These are phyloP conservation scores for Drosophila lacteicornis DNA, from an alignment of 1,140 invertebrate species.

Conservation along the genomic window DNA sequence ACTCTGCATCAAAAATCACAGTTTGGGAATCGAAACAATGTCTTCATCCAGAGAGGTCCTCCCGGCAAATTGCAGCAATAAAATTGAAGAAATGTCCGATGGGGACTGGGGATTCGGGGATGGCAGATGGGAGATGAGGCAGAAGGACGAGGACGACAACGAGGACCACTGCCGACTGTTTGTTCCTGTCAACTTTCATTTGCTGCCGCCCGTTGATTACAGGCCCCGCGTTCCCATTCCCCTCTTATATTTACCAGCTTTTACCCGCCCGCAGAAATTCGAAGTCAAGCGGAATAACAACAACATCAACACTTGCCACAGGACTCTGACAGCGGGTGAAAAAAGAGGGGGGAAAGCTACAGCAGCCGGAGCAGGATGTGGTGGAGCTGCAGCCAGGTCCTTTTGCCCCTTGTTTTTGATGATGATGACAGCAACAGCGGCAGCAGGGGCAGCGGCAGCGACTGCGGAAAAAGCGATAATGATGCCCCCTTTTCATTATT, in stretches of 20 bases:
- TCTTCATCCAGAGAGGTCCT: conserved; percentile 40
- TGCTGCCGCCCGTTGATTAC: conserved; percentile 64
- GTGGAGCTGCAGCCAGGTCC: conserved; percentile 19
- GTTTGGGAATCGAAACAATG: conserved; percentile 48
- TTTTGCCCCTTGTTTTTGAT: conserved; percentile 63
- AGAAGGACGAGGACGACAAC: conserved; percentile 16
- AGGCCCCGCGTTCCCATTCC: conserved; percentile 5
- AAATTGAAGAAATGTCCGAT: conserved; percentile 61
- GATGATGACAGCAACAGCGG: conserved; percentile 58
- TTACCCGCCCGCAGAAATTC: conserved; percentile 25
- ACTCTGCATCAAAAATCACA: conserved; percentile 29
- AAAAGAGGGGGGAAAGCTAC: too few species aligned
- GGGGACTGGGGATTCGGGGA: conserved; percentile 5
- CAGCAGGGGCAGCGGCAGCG: conserved; percentile 1
- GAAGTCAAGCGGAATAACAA: conserved; percentile 74
- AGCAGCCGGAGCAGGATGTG: not conserved
- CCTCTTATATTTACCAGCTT: conserved; percentile 5
- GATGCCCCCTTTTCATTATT: conserved; percentile 62
- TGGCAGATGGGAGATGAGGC: not conserved
- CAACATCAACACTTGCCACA: conserved; percentile 67
- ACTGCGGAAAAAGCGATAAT: conserved; percentile 56
- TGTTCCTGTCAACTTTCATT: conserved; percentile 70
- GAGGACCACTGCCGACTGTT: conserved; percentile 41
- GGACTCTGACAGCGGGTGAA: conserved; percentile 13
- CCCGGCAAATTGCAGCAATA: conserved; percentile 56